Percentiles rank a stretch among this genome's conserved stretches.
Conservation (phyloP, 2,888 invertebrate genomes). For the Acheta domesticus region DNA sequence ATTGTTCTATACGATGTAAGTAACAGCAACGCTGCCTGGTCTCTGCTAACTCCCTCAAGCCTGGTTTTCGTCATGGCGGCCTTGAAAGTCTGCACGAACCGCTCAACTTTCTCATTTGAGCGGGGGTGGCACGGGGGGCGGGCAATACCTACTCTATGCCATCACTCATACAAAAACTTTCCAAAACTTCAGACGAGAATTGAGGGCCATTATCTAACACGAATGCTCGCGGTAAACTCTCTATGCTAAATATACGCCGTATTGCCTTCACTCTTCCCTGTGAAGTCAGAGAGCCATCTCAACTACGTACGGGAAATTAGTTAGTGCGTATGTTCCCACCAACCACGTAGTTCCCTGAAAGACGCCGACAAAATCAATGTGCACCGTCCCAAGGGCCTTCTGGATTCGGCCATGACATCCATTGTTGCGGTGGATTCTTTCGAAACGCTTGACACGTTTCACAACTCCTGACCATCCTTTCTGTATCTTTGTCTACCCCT, state of each 20-base stretch:
- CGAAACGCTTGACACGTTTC: background rate
- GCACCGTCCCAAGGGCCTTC: background rate
- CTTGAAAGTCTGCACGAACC: no score
- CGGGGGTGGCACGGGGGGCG: no score
- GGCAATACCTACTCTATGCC: no score
- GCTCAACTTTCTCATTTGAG: no score
- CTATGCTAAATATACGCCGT: background rate
- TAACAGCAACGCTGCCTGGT: no score
- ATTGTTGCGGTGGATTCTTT: background rate
- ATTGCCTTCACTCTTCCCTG: background rate
- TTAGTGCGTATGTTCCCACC: background rate
- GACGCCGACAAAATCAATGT: background rate
- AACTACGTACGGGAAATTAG: background rate
- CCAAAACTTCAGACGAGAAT: background rate
- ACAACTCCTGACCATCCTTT: background rate
- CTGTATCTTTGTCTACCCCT: background rate
- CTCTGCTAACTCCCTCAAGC: no score
- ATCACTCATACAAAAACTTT: background rate
- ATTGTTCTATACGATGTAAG: no score
- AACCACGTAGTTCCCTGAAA: slow-evolving; percentile 3
- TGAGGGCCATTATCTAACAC: background rate
- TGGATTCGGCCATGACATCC: background rate
- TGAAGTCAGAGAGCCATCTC: background rate
- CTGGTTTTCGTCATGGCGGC: no score
- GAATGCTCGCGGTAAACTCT: background rate